Evolutionary conservation across 2,888 invertebrate species (phyloP).

Genomic region (Melinaea marsaeus): DNA sequence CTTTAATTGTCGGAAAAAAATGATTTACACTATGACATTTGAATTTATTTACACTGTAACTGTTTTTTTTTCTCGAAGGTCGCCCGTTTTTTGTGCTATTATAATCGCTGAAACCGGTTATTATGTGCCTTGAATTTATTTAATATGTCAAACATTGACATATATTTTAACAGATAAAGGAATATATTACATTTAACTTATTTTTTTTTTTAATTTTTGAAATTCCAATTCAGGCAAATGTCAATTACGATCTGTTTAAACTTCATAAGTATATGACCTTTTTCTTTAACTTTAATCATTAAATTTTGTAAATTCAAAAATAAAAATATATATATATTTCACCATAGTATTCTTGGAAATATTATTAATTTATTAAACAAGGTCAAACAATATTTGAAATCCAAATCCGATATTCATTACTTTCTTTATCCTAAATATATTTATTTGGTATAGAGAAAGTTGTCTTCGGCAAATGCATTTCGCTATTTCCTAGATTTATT

Average conservation of each 20-base stretch:
- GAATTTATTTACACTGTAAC: background rate
- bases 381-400: background rate
- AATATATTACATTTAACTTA: too few relatives aligned
- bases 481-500: background rate
- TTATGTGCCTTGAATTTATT: constrained; percentile 2
- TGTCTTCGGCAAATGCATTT: background rate
- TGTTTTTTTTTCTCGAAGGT: constrained; percentile 3
- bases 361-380: constrained; percentile 1
- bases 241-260: too few relatives aligned
- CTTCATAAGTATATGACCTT: too few relatives aligned
- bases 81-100: background rate
- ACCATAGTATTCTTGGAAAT: background rate
- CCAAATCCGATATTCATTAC: background rate
- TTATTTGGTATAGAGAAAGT: background rate
- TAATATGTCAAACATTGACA: background rate
- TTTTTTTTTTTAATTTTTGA: too few relatives aligned
- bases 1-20: constrained; percentile 22
- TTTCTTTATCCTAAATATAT: background rate
- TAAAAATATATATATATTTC: too few relatives aligned
- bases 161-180: too few relatives aligned
- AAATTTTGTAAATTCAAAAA: too few relatives aligned
- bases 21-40: constrained; percentile 2
- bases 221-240: too few relatives aligned
- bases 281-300: too few relatives aligned
- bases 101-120: background rate